Base-by-base conservation (phyloP, 1,140 invertebrate genomes). In the Grapholita molesta region DNA sequence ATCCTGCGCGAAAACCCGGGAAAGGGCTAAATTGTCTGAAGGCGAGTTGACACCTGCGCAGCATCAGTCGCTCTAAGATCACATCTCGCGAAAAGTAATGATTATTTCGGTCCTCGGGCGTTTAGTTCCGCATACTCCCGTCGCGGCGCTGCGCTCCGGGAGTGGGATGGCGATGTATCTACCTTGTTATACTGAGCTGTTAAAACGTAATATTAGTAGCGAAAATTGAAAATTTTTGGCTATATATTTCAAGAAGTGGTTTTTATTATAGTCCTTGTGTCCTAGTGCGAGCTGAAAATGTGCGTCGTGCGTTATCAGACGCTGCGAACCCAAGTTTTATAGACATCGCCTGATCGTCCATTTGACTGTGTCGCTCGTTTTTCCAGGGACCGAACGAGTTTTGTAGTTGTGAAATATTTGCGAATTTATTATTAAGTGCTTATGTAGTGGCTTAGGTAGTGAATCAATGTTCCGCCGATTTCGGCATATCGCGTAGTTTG, bases 1-100 rank as follows among this genome's bases (percentile, higher is more conserved):
- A 88, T 89, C 84, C 82, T 91, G 89, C 87, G 87, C 87, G 83
- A 84, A 89, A 89, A 81, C 89, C 89, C 89, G 89, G 89, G 89
- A 91, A 89, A 76, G 74, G 75, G 77, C 81, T 77, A 73, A 89
- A 89, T 76, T 74, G 75, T 76, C 81, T 77, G 74, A 69, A 79
- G 72, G 77, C 76, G 75, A 74, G 75, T 72, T 81, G 76, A 80
- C 79, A 87, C 83, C 82, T 85, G 87, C 88, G 86, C 85, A 89
- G 84, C 86, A 85, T 88, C 85, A 80, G 83, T 80, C 76, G 78
- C 70, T 80, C 75, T 82, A 84, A 89, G 89, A 89, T 89, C 87
- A 86, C 87, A 89, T 91, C 89, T 89, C 84, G 77, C 80, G 85
- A 86, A 89, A 91, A 91, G 86, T 91, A 91, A 91, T 91, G 89